A percentile compares a stretch with the other conserved stretches of the same genome.
These are phyloP conservation scores for Cyprinodon tularosa DNA, from an alignment of 2,113 vertebrate genomes.

Conservation along the genomic window DNA sequence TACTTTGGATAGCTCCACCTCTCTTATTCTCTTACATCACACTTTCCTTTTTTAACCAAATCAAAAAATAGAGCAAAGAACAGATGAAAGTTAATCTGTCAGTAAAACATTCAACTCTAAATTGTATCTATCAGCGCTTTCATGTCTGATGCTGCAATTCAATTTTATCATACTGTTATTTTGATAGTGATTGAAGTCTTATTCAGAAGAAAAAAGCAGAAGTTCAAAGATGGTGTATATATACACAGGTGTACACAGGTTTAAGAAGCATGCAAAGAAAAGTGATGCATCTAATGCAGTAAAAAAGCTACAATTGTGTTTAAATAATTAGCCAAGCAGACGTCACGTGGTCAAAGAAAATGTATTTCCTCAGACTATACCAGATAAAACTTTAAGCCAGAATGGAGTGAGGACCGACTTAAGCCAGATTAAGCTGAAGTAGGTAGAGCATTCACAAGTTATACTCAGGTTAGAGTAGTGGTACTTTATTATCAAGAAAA, in stretches of 20 bases:
- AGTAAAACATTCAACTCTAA: neutral
- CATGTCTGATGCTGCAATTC: neutral
- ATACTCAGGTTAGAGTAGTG: no score
- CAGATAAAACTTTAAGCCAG: neutral
- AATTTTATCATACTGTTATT: neutral
- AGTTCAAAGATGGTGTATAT: neutral
- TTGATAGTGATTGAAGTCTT: neutral
- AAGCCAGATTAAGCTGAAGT: neutral
- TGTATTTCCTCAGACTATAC: no score
- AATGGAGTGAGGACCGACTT: neutral
- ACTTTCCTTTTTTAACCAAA: neutral
- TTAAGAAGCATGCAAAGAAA: neutral
- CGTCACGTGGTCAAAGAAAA: no score
- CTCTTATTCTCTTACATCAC: neutral
- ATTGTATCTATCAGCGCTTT: constrained; percentile 6
- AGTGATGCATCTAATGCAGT: neutral
- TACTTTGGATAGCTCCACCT: neutral
- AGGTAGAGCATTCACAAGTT: no score
- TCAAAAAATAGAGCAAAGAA: neutral
- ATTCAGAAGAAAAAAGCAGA: neutral
- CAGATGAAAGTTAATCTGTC: neutral
- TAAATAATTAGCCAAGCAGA: no score
- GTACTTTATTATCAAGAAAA: no score
- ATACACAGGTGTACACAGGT: neutral
- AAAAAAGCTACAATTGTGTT: no score